Base-by-base conservation (phyloP, 1,140 invertebrate genomes). In the Leguminivora glycinivorella region DNA sequence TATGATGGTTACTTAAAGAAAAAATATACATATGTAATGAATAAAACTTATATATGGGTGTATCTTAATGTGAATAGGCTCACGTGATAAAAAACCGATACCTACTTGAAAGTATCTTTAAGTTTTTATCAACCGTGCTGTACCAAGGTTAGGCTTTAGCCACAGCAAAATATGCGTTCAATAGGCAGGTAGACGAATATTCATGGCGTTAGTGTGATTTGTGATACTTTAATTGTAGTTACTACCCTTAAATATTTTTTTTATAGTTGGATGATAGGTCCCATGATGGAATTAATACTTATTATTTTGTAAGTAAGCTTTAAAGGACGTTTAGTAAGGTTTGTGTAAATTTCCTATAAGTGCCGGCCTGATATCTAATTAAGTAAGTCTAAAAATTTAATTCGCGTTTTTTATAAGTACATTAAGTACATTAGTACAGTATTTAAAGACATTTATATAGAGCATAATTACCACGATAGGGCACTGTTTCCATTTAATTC, bases 61-160 rank as follows among this genome's bases (percentile, higher is more conserved):
- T 63, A 63, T 63, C 58, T 63, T 26, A 63, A 63, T 63, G 58
- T 63, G 34, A 63, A 63, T 63, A 63, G 22, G 58, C 26, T 17
- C 26, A 34, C 26, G 58, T 22, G 58, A 29, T 63, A 31, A 29
- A 26, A 29, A 63, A 26, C 26, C 26, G 58, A 31, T 63, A 63
- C 24, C 24, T n/a, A 60, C 25, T 63, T 31, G 26, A 63, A 63
- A 63, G 58, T 63, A 31, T n/a, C 58, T 63, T 60, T 29, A 63
- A 29, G 25, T 63, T 63, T 63, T 63, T 63, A 63, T 29, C 58
- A 29, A 63, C 0, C 3, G n/a, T 31, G 58, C 26, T 63, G 31
- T 31, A 19, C 58, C 58, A 63, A 63, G 58, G 52, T 56, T 52
- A 70, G 52, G 31, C 14, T 70, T 25, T 52, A 52, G 7, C 19